These are phyloP conservation scores for Bergia puertoricense DNA, from an alignment of 92 coral and sea anemone genomes.

Conservation along the genomic window DNA sequence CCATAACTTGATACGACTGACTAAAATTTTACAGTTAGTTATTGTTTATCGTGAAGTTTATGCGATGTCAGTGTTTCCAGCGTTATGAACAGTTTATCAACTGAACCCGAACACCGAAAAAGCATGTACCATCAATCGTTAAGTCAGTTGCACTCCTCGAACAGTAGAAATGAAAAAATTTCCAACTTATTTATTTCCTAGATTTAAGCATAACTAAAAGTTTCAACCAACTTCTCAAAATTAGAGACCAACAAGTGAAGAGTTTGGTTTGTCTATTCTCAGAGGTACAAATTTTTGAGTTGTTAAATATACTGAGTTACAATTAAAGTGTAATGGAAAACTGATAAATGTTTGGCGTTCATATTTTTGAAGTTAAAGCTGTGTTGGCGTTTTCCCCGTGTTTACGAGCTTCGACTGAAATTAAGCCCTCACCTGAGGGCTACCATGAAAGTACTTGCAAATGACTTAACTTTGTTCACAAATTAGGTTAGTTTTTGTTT, in stretches of 20 bases:
- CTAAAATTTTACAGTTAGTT: too few relatives aligned
- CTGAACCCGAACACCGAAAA: too few relatives aligned
- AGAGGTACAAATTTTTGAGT: background rate
- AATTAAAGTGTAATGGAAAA: background rate
- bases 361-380: background rate
- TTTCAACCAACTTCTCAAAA: background rate
- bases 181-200: background rate
- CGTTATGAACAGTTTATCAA: too few relatives aligned
- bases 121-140: too few relatives aligned
- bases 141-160: too few relatives aligned
- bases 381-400: background rate
- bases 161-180: background rate
- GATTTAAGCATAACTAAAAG: background rate
- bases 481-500: slow-evolving; percentile 19
- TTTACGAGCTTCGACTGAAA: too few relatives aligned
- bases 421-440: background rate
- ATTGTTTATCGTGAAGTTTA: too few relatives aligned
- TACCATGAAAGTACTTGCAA: background rate
- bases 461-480: background rate
- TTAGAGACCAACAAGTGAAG: background rate
- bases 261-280: background rate
- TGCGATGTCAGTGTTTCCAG: too few relatives aligned
- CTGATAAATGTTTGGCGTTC: background rate
- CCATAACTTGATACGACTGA: background rate
- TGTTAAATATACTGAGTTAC: background rate